Conservation (phyloP, 2,797 vertebrate genomes). For the Gymnothorax javanicus region DNA sequence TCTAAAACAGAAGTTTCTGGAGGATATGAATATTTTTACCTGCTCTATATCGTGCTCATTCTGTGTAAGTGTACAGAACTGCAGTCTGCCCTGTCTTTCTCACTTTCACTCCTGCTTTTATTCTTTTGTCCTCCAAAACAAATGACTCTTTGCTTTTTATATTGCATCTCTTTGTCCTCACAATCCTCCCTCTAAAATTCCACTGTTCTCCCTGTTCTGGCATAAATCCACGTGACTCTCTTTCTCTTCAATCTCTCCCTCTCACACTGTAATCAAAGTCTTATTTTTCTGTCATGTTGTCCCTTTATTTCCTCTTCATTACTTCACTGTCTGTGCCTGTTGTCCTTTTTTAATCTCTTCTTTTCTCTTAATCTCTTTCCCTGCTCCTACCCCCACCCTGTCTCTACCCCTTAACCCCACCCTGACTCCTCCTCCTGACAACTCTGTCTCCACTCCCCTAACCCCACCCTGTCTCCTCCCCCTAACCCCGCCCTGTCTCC, state of each 20-base stretch:
- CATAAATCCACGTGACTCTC: not conserved
- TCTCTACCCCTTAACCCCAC: constrained; percentile 23
- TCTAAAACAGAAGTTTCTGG: not conserved
- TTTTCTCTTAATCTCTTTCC: not conserved
- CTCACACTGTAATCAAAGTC: not conserved
- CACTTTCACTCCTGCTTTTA: constrained; percentile 27
- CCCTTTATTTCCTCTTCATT: not conserved
- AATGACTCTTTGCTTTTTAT: not conserved
- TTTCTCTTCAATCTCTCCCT: not conserved
- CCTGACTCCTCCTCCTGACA: too few species aligned
- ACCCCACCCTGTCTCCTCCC: not conserved
- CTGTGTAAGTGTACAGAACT: not conserved
- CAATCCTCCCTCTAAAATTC: not conserved
- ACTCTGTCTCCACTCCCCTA: not conserved
- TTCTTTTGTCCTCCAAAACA: not conserved
- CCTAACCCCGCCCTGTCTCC: too few species aligned
- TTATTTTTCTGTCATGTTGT: not conserved
- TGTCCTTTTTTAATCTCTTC: not conserved
- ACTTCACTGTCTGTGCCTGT: not conserved
- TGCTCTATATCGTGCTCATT: not conserved
- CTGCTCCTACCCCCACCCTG: not conserved
- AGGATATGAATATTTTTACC: not conserved
- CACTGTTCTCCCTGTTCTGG: not conserved
- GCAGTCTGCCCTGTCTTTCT: constrained; percentile 3
- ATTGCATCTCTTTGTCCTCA: not conserved